Percentiles rank a stretch among this genome's conserved stretches.
Evolutionary conservation across 2,888 invertebrate species (phyloP).

Genomic region (Gasteruption jaculator): DNA sequence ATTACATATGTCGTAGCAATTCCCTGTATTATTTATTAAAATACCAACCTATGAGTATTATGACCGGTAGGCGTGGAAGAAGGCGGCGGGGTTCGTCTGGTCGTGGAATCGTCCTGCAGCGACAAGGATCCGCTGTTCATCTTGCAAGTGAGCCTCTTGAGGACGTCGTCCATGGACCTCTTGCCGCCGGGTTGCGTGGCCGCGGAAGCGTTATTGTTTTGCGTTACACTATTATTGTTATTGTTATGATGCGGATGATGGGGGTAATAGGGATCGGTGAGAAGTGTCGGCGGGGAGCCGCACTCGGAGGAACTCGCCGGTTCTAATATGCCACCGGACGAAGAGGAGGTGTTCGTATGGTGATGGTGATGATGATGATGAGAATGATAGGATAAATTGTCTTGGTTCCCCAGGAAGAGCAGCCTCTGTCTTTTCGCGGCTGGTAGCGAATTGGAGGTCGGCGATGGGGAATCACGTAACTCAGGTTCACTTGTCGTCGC

Average conservation of each 20-base stretch:
- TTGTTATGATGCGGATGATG: constrained; percentile 52
- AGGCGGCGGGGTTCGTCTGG: constrained; percentile 63
- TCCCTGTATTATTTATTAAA: no score
- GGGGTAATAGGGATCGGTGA: constrained; percentile 60
- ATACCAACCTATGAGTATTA: constrained; percentile 46
- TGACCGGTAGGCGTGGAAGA: constrained; percentile 46
- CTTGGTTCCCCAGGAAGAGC: constrained; percentile 27
- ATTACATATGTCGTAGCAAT: no score
- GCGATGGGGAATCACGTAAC: constrained; percentile 50
- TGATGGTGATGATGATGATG: constrained; percentile 20
- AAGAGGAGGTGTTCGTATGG: constrained; percentile 30
- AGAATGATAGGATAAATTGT: constrained; percentile 22
- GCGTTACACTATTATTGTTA: constrained; percentile 58
- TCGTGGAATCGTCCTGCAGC: constrained; percentile 68
- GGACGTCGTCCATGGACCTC: constrained; percentile 87
- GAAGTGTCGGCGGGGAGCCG: constrained; percentile 66
- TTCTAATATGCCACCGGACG: constrained; percentile 31
- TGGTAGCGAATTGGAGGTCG: constrained; percentile 39
- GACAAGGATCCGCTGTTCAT: constrained; percentile 74
- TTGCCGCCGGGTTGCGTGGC: constrained; percentile 61
- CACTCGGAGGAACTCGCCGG: constrained; percentile 65
- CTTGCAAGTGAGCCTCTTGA: constrained; percentile 80
- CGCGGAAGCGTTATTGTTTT: constrained; percentile 58
- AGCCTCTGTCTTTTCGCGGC: constrained; percentile 41
- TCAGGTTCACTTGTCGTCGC: constrained; percentile 51